Base-by-base conservation (phyloP, 2,888 invertebrate genomes). In the Liodrosophila aerea region DNA sequence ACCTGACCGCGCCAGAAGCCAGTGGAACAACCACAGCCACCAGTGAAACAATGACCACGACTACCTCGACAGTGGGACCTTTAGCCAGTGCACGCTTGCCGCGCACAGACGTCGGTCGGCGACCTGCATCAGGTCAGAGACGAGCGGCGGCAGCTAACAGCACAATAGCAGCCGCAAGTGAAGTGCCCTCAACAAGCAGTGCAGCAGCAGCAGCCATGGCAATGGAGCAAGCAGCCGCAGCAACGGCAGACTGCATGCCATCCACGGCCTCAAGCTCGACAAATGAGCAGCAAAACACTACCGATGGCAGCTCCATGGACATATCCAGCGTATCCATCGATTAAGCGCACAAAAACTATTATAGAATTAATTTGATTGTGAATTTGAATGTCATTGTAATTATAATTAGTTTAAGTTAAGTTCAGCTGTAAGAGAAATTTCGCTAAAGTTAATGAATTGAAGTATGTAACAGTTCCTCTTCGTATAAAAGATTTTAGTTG, bases 271-370 rank as follows among this genome's bases (percentile, higher is more conserved):
- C 64, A 5, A 29, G 40, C 2, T 11, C 61, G 2, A 11, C 57
- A 0, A n/a, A n/a, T n/a, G 60, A 58, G 16, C 69, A 60, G 39
- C 44, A 36, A 18, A 16, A 50, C 5, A 37, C 43, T 53, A 75
- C 78, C 31, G 87, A 88, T 40, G 57, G 70, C 12, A 80, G 76
- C 37, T 86, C 87, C 2, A 89, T 89, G 89, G 90, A 90, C 45
- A 84, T 88, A 46, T 89, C 89, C 0, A 84, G 85, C 2, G 87
- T 89, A 44, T 89, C 88, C 33, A 89, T 89, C 41, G 89, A 89
- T 65, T 89, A 78, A 67, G 34, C 4, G 9, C 8, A 46, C 36
- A 41, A 22, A 3, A 2, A 18, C 5, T 1, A 39, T n/a, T 39
- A 18, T 18, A 18, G 11, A 39, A 18, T n/a, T 18, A 16, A 39